A percentile compares a stretch with the other conserved stretches of the same genome.
phyloP scores from a whole-genome alignment of 2,113 vertebrate species.

The Neotragus moschatus region DNA sequence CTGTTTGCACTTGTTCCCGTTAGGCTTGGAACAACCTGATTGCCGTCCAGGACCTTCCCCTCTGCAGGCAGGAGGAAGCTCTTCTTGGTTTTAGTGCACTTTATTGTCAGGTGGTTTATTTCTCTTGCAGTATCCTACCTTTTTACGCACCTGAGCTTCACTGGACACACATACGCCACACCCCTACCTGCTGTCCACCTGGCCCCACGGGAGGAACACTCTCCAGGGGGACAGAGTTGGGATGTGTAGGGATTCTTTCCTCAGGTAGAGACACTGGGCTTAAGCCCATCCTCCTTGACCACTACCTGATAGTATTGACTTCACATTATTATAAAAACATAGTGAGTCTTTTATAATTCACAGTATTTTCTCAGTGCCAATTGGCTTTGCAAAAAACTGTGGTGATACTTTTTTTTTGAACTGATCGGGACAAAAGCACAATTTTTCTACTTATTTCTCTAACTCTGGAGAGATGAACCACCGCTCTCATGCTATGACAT shows the following conservation, averaged over 20 bases:
- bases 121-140: not conserved
- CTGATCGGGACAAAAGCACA: not conserved
- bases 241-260: not conserved
- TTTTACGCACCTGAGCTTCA: not conserved
- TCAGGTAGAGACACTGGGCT: not conserved
- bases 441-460: not conserved
- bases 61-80: not conserved
- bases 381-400: not conserved
- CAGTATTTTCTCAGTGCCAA: not conserved
- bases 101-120: not conserved
- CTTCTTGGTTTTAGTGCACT: not conserved
- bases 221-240: not conserved
- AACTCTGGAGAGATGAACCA: not conserved
- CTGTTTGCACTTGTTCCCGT: not conserved
- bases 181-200: not conserved
- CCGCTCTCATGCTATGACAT: not conserved
- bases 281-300: not conserved
- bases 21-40: not conserved
- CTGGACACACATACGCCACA: not conserved
- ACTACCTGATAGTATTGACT: not conserved
- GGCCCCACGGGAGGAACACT: not conserved
- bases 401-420: not conserved
- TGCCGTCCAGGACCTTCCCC: not conserved
- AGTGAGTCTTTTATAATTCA: not conserved
- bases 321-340: not conserved